These are phyloP conservation scores for Heliornis fulica DNA, from an alignment of 2,113 vertebrate species.

Conservation along the genomic window DNA sequence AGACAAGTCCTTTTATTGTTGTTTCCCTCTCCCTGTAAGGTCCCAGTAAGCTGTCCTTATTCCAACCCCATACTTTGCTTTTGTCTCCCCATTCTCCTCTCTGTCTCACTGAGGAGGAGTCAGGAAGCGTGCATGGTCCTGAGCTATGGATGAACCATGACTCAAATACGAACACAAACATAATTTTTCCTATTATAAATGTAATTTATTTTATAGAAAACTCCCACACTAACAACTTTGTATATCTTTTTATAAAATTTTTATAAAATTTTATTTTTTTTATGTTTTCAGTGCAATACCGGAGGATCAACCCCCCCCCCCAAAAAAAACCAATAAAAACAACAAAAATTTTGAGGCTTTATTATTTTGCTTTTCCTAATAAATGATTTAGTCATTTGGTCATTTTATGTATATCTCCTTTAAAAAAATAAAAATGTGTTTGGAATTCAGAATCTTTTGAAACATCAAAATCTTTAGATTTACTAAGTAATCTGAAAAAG, in stretches of 20 bases:
- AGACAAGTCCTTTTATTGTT: no score
- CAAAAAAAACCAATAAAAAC: no score
- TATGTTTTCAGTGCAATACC: not conserved
- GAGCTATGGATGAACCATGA: no score
- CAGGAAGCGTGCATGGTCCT: no score
- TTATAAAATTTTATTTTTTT: no score
- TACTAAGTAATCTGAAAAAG: slow-evolving; percentile 22
- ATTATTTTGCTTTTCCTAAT: not conserved
- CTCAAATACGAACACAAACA: not conserved
- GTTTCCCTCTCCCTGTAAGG: no score
- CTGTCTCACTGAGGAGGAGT: no score
- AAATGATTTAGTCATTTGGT: not conserved
- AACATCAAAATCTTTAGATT: not conserved
- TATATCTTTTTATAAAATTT: no score
- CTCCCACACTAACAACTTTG: not conserved
- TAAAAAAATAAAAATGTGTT: not conserved
- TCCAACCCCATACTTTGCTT: no score
- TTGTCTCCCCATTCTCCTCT: no score
- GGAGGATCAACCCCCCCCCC: no score
- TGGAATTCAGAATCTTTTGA: not conserved
- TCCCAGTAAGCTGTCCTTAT: no score
- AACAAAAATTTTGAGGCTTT: rapidly evolving
- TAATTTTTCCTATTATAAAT: not conserved
- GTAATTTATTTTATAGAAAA: not conserved
- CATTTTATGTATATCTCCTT: not conserved